Base-by-base conservation (phyloP, 2,113 vertebrate species). In the Barnardius zonarius region DNA sequence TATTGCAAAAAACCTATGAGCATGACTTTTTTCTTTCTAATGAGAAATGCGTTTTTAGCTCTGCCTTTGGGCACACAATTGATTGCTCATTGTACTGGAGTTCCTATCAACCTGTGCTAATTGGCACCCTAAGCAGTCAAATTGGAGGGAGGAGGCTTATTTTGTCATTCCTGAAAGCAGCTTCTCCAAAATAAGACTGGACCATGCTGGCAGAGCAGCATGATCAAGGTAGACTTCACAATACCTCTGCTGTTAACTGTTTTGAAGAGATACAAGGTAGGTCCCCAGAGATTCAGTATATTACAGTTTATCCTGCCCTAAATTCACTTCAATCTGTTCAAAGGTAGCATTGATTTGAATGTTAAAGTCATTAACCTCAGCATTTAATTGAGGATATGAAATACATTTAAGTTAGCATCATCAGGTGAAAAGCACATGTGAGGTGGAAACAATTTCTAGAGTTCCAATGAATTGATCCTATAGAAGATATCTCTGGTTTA, bases 291-390 rank as follows among this genome's bases (percentile, higher is more conserved):
- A 49, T 57, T 80, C 27, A 17, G 6, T 9, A 4, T 18, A 16
- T 91, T 85, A 59, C 5, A 46, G 20, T 64, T 76, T 88, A 31
- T 48, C 24, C 44, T 84, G 23, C 37, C n/a, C 49, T 78, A 75
- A 86, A 70, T 51, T 87, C 22, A 62, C 28, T 83, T 39, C 35
- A 73, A 18, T 83, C 14, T 93, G 33, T 90, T 95, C 83, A 51
- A 63, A 81, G 23, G 10, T 30, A 44, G 91, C 94, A 94, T 96
- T 62, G 88, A 96, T 93, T 62, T 17, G 55, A 55, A 64, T 79
- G 73, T 30, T 88, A 7, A 95, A 94, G 43, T 57, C 72, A 88
- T 94, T 95, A 95, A 19, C 73, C 27, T 63, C 57, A 72, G 72
- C 43, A 69, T 55, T 96, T 94, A 90, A 64, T 33, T 37, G 68